Base-by-base conservation (phyloP, 2,113 vertebrate species). In the Chloroceryle aenea region DNA sequence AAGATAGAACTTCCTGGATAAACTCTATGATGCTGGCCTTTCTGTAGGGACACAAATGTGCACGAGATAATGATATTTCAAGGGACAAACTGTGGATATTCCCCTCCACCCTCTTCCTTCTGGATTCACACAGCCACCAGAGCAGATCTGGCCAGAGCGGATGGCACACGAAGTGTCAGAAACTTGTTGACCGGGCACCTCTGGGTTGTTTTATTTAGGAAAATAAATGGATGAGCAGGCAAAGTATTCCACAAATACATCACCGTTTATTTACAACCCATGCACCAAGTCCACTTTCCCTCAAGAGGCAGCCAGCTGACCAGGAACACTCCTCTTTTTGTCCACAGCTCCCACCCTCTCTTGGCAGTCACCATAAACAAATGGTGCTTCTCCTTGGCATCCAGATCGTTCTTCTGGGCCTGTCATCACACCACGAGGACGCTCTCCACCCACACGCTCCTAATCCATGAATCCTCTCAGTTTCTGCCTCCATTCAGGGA, bases 21-120 rank as follows among this genome's bases (percentile, higher is more conserved):
- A 36, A 19, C 34, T 62, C 73, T 7, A 0, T 11, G 75, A 8
- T 53, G 42, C 52, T 26, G 45, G 7, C 53, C 77, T 72, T 92
- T 62, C 73, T 91, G 77, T 5, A 30, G 66, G 81, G 87, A 74
- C 77, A 34, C 8, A 36, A 40, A 42, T 2, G 52, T 12, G 59
- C 34, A 10, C 0, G 0, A 36, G 53, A 30, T 6, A 62, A 62
- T 12, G 69, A 14, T 2, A 36, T 17, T 34, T 25, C 30, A 3
- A 22, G 58, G 91, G 40, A 59, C 91, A 69, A 13, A 25, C 25
- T 40, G 40, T 52, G 36, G 40, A 1, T 58, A 1, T 71, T 38
- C 72, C 42, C 36, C 69, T 32, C 72, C 76, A 64, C 58, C 53
- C 26, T 23, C 38, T 38, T 18, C 62, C 79, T 66, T 20, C 59